Conservation (phyloP, 2,888 invertebrate species). For the Selenia dentaria region DNA sequence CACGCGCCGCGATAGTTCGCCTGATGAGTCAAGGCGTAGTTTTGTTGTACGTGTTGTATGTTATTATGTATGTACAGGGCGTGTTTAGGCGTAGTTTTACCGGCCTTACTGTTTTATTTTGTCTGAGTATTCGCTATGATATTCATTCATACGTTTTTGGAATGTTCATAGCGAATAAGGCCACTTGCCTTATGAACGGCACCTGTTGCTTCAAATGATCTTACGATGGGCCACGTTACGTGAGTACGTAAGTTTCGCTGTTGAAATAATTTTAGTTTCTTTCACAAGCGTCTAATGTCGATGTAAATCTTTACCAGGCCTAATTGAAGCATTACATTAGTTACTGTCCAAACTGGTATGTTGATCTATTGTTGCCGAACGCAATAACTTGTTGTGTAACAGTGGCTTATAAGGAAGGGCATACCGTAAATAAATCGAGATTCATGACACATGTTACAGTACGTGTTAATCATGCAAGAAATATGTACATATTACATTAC, state of each 20-base stretch:
- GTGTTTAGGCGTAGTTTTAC: too few relatives aligned
- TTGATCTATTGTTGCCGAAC: constrained; percentile 4
- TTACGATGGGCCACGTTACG: constrained; percentile 7
- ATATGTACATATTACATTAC: too few relatives aligned
- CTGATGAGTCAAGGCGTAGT: too few relatives aligned
- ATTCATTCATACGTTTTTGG: too few relatives aligned
- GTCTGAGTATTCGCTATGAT: too few relatives aligned
- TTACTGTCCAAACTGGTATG: constrained; percentile 1
- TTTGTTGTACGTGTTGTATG: too few relatives aligned
- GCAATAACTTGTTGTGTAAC: constrained; percentile 2
- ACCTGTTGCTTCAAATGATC: constrained; percentile 20
- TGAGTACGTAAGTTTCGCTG: constrained; percentile 6
- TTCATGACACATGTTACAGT: not conserved
- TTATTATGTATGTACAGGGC: too few relatives aligned
- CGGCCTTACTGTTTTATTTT: too few relatives aligned
- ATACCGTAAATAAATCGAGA: not conserved
- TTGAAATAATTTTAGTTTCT: constrained; percentile 3
- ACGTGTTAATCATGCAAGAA: too few relatives aligned
- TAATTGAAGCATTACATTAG: constrained; percentile 1
- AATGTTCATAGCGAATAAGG: too few relatives aligned
- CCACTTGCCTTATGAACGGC: too few relatives aligned
- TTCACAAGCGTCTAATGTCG: constrained; percentile 10
- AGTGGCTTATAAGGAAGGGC: constrained; percentile 7
- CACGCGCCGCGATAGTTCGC: too few relatives aligned
- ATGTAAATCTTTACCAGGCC: constrained; percentile 5